A percentile compares a stretch with the other conserved stretches of the same genome.
phyloP scores from a whole-genome alignment of 2,888 invertebrate genomes.

The Mimachlamys varia region DNA sequence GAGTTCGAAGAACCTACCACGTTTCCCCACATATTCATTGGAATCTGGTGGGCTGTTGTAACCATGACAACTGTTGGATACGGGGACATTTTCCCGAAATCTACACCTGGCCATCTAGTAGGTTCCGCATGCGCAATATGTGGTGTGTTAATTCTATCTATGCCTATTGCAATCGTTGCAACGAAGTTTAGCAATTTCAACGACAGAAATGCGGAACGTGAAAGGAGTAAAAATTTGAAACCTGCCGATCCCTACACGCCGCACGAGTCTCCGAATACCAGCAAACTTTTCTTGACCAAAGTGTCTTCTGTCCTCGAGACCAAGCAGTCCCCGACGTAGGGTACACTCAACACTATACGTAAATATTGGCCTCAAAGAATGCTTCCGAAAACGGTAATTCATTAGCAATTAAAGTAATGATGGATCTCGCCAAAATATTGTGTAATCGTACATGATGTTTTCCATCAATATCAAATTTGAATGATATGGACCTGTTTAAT shows the following conservation, averaged over 20 bases:
- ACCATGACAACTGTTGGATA: conserved; percentile 55
- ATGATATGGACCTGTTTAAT: background rate
- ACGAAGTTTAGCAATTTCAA: conserved; percentile 48
- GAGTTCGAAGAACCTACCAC: conserved; percentile 43
- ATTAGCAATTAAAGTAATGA: background rate
- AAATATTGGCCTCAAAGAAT: background rate
- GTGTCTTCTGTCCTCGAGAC: conserved; percentile 19
- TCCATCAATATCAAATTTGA: background rate
- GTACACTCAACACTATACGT: background rate
- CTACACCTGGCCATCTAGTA: conserved; percentile 43
- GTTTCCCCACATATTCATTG: conserved; percentile 44
- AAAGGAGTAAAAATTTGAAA: conserved; percentile 19
- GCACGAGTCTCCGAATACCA: background rate
- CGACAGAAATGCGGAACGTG: conserved; percentile 46
- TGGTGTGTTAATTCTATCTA: conserved; percentile 49
- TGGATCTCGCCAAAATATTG: background rate
- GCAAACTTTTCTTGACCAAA: background rate
- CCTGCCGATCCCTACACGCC: background rate
- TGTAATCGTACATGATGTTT: background rate
- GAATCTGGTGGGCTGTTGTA: conserved; percentile 53
- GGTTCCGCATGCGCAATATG: conserved; percentile 48
- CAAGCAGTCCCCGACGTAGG: conserved; percentile 19
- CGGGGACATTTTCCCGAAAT: conserved; percentile 47
- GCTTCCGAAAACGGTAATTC: conserved; percentile 12
- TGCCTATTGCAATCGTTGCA: conserved; percentile 51